Percentiles rank a stretch among this genome's conserved stretches.
Evolutionary conservation across 2,113 vertebrate species (phyloP).

Genomic region (Dolichallabes microphthalmus): DNA sequence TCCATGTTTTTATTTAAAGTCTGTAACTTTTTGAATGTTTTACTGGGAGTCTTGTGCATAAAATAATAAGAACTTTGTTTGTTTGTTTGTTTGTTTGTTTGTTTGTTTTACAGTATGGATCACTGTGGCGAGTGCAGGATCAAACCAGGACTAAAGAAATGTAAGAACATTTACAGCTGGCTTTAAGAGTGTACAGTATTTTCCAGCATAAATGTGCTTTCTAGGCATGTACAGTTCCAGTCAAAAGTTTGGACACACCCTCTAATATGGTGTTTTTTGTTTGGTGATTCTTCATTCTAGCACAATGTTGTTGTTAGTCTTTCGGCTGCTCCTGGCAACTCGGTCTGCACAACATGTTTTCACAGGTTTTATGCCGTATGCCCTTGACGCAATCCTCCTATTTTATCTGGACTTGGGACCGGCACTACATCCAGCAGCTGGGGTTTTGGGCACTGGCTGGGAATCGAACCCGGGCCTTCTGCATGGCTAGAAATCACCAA

Average conservation of each 20-base stretch:
- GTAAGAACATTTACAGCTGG: conserved; percentile 46
- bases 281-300: neutral
- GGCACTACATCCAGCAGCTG: no score
- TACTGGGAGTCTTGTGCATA: neutral
- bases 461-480: no score
- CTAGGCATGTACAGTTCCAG: neutral
- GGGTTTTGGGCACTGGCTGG: no score
- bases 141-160: conserved; percentile 60
- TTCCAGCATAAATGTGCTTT: neutral
- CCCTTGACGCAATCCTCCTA: no score
- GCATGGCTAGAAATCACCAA: no score
- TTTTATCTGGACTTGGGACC: no score
- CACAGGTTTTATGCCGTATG: no score
- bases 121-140: conserved; percentile 43
- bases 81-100: no score
- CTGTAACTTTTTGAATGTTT: neutral
- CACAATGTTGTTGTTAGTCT: no score
- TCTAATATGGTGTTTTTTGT: neutral
- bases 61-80: no score
- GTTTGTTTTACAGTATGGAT: conserved; percentile 46
- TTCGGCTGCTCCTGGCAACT: no score
- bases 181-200: neutral
- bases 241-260: neutral
- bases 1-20: neutral
- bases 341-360: no score